These are phyloP conservation scores for Phlogophora meticulosa DNA, from an alignment of 2,888 invertebrate species.

Conservation along the genomic window DNA sequence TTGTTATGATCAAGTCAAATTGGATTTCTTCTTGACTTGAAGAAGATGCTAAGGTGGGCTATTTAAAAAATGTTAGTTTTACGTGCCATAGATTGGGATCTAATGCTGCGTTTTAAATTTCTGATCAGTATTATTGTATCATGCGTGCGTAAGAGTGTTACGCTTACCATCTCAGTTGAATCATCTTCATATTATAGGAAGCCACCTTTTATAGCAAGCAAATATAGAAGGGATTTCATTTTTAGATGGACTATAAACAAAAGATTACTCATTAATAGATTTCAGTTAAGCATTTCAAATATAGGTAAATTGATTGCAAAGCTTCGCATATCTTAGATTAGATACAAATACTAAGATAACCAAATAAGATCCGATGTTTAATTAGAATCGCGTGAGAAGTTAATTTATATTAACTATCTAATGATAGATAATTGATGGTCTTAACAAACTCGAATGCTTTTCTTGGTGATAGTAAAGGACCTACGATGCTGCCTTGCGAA, in stretches of 20 bases:
- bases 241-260: constrained; percentile 13
- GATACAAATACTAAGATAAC: constrained; percentile 42
- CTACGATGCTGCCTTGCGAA: constrained; percentile 39
- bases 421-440: constrained; percentile 32
- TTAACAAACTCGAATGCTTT: constrained; percentile 36
- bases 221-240: not conserved
- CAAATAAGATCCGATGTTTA: constrained; percentile 45
- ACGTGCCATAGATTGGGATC: not conserved
- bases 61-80: not conserved
- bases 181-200: too few relatives aligned
- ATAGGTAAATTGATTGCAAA: constrained; percentile 44
- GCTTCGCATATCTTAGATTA: constrained; percentile 35
- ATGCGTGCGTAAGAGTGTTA: constrained; percentile 3
- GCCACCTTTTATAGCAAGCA: not conserved
- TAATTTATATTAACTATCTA: constrained; percentile 46
- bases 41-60: too few relatives aligned
- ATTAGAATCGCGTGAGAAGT: constrained; percentile 35
- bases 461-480: constrained; percentile 27
- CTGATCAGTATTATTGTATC: constrained; percentile 4
- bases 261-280: constrained; percentile 4
- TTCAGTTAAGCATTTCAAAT: constrained; percentile 23
- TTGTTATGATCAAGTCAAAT: not conserved
- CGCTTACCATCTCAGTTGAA: not conserved
- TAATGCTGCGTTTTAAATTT: not conserved
- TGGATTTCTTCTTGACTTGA: not conserved